phyloP scores from a whole-genome alignment of 2,797 vertebrate species.

The Myiotriccus ornatus region DNA sequence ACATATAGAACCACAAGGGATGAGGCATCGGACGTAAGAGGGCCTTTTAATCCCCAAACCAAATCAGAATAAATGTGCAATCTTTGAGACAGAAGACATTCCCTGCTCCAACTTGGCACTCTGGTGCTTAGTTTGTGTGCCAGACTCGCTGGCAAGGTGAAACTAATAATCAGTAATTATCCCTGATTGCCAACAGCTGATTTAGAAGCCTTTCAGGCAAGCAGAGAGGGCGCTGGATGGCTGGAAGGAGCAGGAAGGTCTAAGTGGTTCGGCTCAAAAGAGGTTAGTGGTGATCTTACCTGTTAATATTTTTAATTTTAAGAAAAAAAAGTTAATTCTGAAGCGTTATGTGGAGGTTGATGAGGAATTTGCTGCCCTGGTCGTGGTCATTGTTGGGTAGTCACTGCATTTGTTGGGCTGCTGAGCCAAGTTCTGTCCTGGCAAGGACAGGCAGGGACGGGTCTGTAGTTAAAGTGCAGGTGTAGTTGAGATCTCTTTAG shows the following conservation, averaged over 20 bases:
- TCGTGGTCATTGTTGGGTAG: fast-evolving
- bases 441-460: too few relatives aligned
- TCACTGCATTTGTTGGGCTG: fast-evolving
- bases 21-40: not conserved
- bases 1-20: not conserved
- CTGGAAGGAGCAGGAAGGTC: not conserved
- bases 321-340: fast-evolving
- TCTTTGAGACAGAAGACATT: not conserved
- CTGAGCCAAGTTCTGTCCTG: not conserved
- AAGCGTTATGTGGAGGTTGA: fast-evolving
- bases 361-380: fast-evolving
- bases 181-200: not conserved
- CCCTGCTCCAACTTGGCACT: not conserved
- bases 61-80: fast-evolving
- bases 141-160: not conserved
- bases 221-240: fast-evolving
- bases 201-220: not conserved
- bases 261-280: fast-evolving
- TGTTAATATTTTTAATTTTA: fast-evolving
- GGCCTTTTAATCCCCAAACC: not conserved
- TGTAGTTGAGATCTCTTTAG: fast-evolving
- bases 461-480: fast-evolving
- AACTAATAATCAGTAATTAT: not conserved
- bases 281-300: not conserved
- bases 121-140: not conserved